Evolutionary conservation across 2,888 invertebrate genomes (phyloP).

Genomic region (Acanthosepion esculentum): DNA sequence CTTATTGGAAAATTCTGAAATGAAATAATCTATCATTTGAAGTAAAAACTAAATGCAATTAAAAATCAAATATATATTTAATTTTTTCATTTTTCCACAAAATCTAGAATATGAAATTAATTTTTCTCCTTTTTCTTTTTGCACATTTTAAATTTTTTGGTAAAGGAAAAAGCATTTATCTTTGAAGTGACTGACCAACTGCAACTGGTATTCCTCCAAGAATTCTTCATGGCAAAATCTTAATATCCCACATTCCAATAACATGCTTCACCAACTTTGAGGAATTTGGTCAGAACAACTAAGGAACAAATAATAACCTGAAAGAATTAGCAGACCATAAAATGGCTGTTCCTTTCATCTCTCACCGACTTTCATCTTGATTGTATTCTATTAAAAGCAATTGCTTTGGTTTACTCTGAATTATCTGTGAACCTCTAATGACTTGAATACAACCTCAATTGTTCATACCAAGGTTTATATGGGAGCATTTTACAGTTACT

Average conservation of each 20-base stretch:
- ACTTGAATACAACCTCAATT: background rate
- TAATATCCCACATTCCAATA: background rate
- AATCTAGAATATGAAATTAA: background rate
- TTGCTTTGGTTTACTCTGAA: background rate
- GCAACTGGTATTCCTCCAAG: background rate
- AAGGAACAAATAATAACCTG: slow-evolving; percentile 13
- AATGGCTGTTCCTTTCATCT: background rate
- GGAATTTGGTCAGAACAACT: background rate
- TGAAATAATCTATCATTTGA: background rate
- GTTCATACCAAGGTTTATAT: no score
- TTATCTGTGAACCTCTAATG: background rate
- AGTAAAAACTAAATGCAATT: background rate
- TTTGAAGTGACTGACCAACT: background rate
- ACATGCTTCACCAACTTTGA: background rate
- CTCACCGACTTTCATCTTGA: background rate
- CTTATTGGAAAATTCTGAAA: background rate
- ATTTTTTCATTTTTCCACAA: background rate
- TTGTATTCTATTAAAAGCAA: background rate
- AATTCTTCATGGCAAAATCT: background rate
- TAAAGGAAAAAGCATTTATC: background rate
- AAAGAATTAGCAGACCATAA: slow-evolving; percentile 33
- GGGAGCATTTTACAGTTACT: no score
- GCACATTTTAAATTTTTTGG: no score
- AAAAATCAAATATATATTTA: background rate
- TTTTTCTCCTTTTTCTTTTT: background rate